Conservation (phyloP, 2,888 invertebrate species). For the Trypoxylon attenuatum region DNA sequence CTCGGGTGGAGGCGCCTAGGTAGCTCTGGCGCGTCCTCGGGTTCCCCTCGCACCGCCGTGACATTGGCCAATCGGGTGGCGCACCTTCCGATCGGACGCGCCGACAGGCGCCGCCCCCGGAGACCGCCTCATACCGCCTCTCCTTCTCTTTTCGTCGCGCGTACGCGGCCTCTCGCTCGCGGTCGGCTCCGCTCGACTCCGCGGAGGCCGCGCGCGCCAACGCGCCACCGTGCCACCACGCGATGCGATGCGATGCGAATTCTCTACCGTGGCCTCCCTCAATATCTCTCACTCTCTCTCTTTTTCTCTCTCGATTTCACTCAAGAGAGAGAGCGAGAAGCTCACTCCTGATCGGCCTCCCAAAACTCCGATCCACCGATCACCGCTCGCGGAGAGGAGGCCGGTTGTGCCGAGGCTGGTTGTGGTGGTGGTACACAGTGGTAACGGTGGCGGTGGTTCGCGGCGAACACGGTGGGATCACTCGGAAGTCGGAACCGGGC, state of each 20-base stretch:
- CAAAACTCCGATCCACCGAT: constrained; percentile 52
- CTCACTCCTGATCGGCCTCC: constrained; percentile 54
- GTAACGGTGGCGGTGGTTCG: constrained; percentile 24
- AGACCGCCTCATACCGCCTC: constrained; percentile 66
- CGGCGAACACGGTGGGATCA: too few relatives aligned
- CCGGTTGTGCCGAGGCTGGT: constrained; percentile 1
- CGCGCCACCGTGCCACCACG: too few relatives aligned
- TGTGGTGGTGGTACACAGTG: constrained; percentile 35
- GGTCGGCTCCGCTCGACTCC: too few relatives aligned
- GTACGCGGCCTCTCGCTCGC: constrained; percentile 39
- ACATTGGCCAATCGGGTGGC: constrained; percentile 50
- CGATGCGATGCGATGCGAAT: constrained; percentile 21
- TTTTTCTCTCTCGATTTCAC: constrained; percentile 17
- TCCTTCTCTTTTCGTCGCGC: constrained; percentile 52
- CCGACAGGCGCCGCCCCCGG: constrained; percentile 62
- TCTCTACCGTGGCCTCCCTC: too few relatives aligned
- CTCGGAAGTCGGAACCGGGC: too few relatives aligned
- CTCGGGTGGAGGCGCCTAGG: constrained; percentile 51
- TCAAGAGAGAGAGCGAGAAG: too few relatives aligned
- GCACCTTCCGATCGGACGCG: constrained; percentile 56
- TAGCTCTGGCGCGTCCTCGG: constrained; percentile 58
- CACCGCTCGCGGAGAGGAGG: constrained; percentile 48
- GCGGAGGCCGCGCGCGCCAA: too few relatives aligned
- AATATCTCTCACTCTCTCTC: too few relatives aligned
- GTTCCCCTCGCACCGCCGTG: constrained; percentile 44